Conservation (phyloP, 2,113 vertebrate genomes). For the Gobiocypris rarus region DNA sequence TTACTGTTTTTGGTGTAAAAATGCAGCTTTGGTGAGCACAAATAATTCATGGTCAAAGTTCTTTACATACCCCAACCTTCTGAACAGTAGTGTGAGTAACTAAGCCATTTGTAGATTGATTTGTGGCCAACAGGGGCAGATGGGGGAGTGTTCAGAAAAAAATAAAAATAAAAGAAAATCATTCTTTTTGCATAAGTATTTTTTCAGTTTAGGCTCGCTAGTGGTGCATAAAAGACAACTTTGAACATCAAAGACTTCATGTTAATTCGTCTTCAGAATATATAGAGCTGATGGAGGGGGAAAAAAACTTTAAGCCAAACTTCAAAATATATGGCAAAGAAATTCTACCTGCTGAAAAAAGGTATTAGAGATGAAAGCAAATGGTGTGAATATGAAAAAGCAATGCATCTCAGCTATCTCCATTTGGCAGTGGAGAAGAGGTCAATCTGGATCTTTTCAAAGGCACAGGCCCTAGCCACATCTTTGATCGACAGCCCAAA, state of each 20-base stretch:
- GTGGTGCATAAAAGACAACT: background rate
- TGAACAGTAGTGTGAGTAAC: background rate
- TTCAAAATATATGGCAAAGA: background rate
- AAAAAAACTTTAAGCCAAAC: conserved; percentile 2
- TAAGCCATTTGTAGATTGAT: background rate
- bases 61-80: background rate
- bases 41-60: background rate
- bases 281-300: background rate
- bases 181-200: background rate
- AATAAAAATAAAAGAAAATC: too few relatives aligned
- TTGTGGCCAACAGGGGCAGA: background rate
- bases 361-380: conserved; percentile 20
- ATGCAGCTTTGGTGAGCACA: too few relatives aligned
- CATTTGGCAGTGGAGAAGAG: background rate
- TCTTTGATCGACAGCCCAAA: conserved; percentile 2
- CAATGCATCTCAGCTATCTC: conserved; percentile 10
- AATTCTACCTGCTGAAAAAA: conserved; percentile 6
- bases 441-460: conserved; percentile 10
- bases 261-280: background rate
- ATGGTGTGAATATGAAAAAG: conserved; percentile 27
- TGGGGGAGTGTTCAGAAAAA: too few relatives aligned
- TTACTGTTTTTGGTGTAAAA: too few relatives aligned
- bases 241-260: background rate
- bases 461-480: background rate
- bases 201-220: background rate